phyloP scores from a whole-genome alignment of 1,140 invertebrate genomes.

The Zeugodacus cucurbitae region DNA sequence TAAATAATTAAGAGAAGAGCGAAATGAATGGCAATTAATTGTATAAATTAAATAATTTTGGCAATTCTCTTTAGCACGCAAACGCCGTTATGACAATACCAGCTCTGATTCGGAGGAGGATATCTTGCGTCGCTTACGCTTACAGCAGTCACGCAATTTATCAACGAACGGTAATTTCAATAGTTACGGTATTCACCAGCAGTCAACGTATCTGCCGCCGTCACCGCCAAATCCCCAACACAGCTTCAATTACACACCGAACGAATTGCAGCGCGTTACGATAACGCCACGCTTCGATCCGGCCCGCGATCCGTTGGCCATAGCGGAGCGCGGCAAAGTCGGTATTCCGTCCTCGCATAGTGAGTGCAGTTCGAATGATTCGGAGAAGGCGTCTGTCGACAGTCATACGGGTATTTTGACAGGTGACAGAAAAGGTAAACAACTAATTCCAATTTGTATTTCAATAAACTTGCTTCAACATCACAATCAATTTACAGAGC shows the following conservation, averaged over 20 bases:
- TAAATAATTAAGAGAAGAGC: not conserved
- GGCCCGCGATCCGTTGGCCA: slow-evolving; percentile 59
- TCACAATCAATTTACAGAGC: not conserved
- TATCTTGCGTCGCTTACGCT: slow-evolving; percentile 73
- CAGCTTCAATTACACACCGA: slow-evolving; percentile 58
- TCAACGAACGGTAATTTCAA: slow-evolving; percentile 51
- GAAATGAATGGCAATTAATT: not conserved
- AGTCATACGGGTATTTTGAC: slow-evolving; percentile 63
- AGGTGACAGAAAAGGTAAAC: slow-evolving; percentile 62
- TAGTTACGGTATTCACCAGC: slow-evolving; percentile 56
- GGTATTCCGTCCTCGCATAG: slow-evolving; percentile 64
- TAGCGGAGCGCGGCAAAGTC: slow-evolving; percentile 64
- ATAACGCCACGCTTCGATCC: slow-evolving; percentile 49
- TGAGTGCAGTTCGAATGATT: slow-evolving; percentile 66
- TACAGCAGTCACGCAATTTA: slow-evolving; percentile 59
- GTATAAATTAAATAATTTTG: not conserved
- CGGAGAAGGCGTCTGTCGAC: slow-evolving; percentile 61
- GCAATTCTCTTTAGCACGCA: slow-evolving; percentile 52
- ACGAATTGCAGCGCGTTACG: slow-evolving; percentile 59
- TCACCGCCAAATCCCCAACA: slow-evolving; percentile 45
- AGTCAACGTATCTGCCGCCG: slow-evolving; percentile 50
- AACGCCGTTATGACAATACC: slow-evolving; percentile 68
- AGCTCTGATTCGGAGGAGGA: slow-evolving; percentile 83
- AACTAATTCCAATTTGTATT: not conserved
- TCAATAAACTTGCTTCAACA: not conserved